These are phyloP conservation scores for Chaetorhynchus papuensis DNA, from an alignment of 2,113 vertebrate genomes.

Conservation along the genomic window DNA sequence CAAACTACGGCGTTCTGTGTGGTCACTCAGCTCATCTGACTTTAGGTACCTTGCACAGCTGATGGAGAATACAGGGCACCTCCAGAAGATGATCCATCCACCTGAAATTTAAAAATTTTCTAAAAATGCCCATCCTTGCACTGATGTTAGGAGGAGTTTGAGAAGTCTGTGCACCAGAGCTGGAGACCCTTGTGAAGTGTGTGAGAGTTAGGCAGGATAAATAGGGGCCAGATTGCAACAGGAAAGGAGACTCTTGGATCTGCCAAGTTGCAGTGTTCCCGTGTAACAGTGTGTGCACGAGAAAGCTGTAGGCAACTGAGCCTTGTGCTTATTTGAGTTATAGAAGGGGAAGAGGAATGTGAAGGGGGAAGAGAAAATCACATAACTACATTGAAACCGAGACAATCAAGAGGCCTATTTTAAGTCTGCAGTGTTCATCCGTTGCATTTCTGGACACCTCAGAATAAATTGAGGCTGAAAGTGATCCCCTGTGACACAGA, in stretches of 20 bases:
- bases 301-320: not conserved
- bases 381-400: not conserved
- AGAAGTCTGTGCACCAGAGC: not conserved
- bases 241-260: not conserved
- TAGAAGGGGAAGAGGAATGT: slow-evolving; percentile 22
- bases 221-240: not conserved
- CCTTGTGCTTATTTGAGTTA: not conserved
- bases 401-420: not conserved
- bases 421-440: not conserved
- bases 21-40: not conserved
- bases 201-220: not conserved
- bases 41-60: not conserved
- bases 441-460: not conserved
- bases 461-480: not conserved
- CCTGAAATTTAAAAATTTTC: not conserved
- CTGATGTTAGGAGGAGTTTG: not conserved
- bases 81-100: not conserved
- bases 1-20: not conserved
- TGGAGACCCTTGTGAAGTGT: not conserved
- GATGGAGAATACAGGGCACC: not conserved
- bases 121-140: not conserved
- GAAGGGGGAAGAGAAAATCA: slow-evolving; percentile 52
- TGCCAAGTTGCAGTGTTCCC: not conserved
- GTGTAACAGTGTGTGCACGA: not conserved
- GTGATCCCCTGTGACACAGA: not conserved